Percentiles rank a stretch among this genome's conserved stretches.
Conservation (phyloP, 1,140 invertebrate genomes). For the Drosophila eugracilis region DNA sequence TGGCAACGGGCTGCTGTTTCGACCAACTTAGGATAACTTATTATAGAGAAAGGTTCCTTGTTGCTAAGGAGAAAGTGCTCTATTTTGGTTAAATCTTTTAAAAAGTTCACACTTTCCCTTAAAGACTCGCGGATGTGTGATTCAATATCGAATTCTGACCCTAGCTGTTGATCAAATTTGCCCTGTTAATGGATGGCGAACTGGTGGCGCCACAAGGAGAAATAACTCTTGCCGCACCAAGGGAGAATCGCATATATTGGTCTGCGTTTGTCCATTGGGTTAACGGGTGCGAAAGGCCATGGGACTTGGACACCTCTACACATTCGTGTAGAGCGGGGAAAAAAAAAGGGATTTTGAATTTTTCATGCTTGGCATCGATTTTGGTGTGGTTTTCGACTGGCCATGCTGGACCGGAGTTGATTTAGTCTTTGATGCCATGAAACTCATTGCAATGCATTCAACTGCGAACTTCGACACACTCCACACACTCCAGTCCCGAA, state of each 20-base stretch:
- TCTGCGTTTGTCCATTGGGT: background rate
- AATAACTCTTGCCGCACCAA: background rate
- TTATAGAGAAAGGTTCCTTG: no score
- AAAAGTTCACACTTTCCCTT: background rate
- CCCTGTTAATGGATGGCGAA: slow-evolving; percentile 19
- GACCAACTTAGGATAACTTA: background rate
- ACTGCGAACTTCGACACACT: background rate
- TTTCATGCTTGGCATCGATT: slow-evolving; percentile 27
- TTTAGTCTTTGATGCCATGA: slow-evolving; percentile 22
- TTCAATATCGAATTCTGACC: background rate
- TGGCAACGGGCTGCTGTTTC: background rate
- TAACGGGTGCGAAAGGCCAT: background rate
- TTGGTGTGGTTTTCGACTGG: background rate
- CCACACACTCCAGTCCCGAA: slow-evolving; percentile 5
- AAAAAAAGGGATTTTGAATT: slow-evolving; percentile 36
- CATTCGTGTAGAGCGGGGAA: background rate
- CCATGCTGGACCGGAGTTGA: slow-evolving; percentile 5
- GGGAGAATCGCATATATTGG: background rate
- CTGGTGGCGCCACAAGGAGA: background rate
- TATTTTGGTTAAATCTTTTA: no score
- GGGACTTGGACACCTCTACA: background rate
- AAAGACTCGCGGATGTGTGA: background rate
- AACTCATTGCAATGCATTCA: slow-evolving; percentile 16
- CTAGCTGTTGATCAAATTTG: slow-evolving; percentile 22
- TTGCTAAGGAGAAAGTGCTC: no score